phyloP scores from a whole-genome alignment of 2,797 vertebrate species.

The Coendou prehensilis region DNA sequence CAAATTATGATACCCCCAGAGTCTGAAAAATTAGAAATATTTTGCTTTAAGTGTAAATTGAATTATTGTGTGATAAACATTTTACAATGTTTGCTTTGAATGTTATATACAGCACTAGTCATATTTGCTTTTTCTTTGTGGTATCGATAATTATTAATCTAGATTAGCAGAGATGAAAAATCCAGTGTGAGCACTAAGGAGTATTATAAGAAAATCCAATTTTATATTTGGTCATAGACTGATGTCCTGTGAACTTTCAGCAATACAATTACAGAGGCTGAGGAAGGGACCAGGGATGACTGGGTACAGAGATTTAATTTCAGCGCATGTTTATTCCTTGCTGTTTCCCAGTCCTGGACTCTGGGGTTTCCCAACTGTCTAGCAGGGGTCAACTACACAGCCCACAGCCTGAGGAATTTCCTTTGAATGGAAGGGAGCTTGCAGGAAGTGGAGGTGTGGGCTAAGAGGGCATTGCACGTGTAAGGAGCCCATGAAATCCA shows the following conservation, averaged over 20 bases:
- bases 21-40: not conserved
- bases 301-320: not conserved
- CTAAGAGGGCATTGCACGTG: rapidly evolving
- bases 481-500: not conserved
- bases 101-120: not conserved
- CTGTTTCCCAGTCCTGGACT: rapidly evolving
- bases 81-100: not conserved
- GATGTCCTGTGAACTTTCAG: not conserved
- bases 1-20: not conserved
- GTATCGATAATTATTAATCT: not conserved
- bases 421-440: not conserved
- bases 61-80: not conserved
- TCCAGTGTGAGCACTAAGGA: not conserved
- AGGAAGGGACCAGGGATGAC: too few relatives aligned
- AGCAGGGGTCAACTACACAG: rapidly evolving
- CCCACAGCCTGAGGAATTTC: rapidly evolving
- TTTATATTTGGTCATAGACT: not conserved
- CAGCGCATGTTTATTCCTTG: not conserved
- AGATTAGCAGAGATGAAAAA: not conserved
- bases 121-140: not conserved
- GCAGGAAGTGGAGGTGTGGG: not conserved
- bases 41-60: not conserved
- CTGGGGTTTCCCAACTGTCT: not conserved
- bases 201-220: not conserved
- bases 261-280: not conserved